Evolutionary conservation across 2,113 vertebrate species (phyloP), one percentile per base, ranked within the genome.

Genomic region (Phyllopteryx taeniolatus): DNA sequence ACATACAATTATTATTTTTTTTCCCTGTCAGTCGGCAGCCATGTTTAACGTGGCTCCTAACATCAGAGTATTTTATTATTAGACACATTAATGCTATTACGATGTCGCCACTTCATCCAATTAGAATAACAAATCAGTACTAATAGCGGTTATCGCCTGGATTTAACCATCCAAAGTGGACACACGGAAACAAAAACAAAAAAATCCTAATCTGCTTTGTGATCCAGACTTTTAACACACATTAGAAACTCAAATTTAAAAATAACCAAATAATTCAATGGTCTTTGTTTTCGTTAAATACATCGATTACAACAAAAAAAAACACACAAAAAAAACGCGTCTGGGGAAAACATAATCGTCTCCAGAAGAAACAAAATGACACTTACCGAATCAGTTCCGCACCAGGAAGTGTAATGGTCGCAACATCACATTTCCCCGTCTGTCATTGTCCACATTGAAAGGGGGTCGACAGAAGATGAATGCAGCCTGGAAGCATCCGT

Each of bases 361-460:
- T 0, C 3, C 68, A 61, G 49, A 56, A 56, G 76, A 71, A 54
- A 84, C 46, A 76, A 80, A 39, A 86, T 61, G 57, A 76, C 72
- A 83, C 87, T 88, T 78, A 91, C 90, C 88, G 84, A 72, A 73
- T 85, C 81, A 87, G 79, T 83, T 77, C 86, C 78, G 83, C 73
- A 78, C 78, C 83, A 79, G 61, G 81, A 59, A 60, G 70, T 57
- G 67, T 31, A 71, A 71, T 9, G 76, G 33, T 14, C 44, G 13
- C 68, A 1, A 72, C 47, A 63, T 77, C 71, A 64, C 67, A 77
- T 78, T 33, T 82, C 70, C 70, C 43, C 57, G 46, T 42, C 54
- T 20, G 19, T 1, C 12, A 9, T 64, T 8, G 5, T 47, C 53
- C 22, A 39, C 39, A 3, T 49, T 10, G 20, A 46, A 27, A 27